Conservation (phyloP, 2,113 vertebrate species). For the Carassius carassius region DNA sequence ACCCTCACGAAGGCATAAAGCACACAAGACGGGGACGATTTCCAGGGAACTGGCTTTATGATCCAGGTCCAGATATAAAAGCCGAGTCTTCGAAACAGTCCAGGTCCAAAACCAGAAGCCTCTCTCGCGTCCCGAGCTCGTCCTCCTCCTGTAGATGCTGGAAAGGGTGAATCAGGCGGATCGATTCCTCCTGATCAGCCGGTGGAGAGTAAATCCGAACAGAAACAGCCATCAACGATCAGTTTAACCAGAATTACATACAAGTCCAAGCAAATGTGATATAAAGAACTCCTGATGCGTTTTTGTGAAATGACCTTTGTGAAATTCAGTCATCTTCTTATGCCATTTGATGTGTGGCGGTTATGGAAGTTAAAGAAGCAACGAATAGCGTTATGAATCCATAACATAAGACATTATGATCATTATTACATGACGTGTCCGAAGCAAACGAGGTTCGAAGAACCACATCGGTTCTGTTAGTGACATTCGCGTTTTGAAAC, state of each 20-base stretch:
- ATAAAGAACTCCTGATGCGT: not conserved
- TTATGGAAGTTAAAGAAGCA: not conserved
- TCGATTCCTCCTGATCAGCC: constrained; percentile 48
- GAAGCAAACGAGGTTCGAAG: not conserved
- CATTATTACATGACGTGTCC: constrained; percentile 8
- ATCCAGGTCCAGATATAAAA: constrained; percentile 34
- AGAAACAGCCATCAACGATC: constrained; percentile 65
- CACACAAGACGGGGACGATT: constrained; percentile 12
- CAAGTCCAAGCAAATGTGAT: constrained; percentile 2
- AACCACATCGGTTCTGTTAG: not conserved
- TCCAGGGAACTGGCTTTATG: constrained; percentile 35
- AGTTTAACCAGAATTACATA: constrained; percentile 1
- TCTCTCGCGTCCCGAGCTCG: constrained; percentile 1
- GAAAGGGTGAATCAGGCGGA: constrained; percentile 44
- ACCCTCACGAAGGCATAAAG: constrained; percentile 50
- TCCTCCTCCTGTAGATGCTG: constrained; percentile 35
- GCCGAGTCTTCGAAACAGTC: not conserved
- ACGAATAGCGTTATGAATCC: not conserved
- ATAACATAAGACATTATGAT: not conserved
- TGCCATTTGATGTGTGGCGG: not conserved
- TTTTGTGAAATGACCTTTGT: constrained; percentile 12
- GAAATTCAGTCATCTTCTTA: constrained; percentile 8
- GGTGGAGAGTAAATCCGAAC: constrained; percentile 48
- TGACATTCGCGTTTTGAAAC: not conserved
- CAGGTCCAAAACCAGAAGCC: not conserved